Conservation (phyloP, 2,888 invertebrate genomes). For the Sussaba pulchella region DNA sequence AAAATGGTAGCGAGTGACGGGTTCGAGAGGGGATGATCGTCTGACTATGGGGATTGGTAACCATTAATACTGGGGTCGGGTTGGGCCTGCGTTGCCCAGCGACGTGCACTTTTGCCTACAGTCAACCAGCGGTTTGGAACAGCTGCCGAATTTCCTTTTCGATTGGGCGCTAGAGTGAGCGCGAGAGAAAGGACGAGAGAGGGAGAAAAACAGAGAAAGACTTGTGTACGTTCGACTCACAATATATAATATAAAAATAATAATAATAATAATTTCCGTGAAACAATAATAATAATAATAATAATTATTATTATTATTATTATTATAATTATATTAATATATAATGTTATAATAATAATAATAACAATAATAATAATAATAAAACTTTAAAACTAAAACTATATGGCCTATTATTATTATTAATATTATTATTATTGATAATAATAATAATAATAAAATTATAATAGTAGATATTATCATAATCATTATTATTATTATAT, state of each 20-base stretch:
- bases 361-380: no score
- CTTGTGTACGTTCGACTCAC: no score
- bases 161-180: constrained; percentile 80
- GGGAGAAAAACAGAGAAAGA: constrained; percentile 56
- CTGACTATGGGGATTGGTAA: background rate
- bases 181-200: constrained; percentile 60
- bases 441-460: no score
- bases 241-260: no score
- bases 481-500: no score
- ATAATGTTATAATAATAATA: no score
- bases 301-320: no score
- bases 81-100: constrained; percentile 59
- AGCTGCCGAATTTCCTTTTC: constrained; percentile 84
- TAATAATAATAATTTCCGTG: no score
- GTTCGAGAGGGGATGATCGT: constrained; percentile 10
- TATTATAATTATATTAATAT: no score
- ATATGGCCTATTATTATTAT: constrained; percentile 19
- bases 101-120: constrained; percentile 77
- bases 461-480: no score
- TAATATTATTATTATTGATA: background rate
- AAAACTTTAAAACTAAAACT: no score
- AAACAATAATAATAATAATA: no score
- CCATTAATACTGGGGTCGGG: constrained; percentile 22
- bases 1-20: constrained; percentile 13
- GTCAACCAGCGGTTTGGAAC: constrained; percentile 82